Conservation (phyloP, 2,113 vertebrate genomes). For the Toxotes jaculatrix region DNA sequence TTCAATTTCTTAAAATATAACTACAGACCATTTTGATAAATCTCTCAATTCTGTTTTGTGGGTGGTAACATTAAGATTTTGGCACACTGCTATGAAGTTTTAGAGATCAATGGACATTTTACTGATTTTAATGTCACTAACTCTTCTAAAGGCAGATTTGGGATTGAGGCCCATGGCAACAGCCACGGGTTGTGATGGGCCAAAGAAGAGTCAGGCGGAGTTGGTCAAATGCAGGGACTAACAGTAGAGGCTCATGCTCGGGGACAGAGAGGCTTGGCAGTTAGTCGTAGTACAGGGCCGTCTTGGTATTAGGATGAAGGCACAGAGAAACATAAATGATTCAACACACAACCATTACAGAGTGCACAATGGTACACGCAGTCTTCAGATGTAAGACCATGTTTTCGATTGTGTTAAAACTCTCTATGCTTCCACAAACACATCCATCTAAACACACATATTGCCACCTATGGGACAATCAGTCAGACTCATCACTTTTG, state of each 20-base stretch:
- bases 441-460: background rate
- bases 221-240: background rate
- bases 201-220: background rate
- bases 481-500: constrained; percentile 26
- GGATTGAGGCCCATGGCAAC: background rate
- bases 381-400: constrained; percentile 16
- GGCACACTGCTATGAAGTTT: background rate
- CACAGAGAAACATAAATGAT: constrained; percentile 50
- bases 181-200: background rate
- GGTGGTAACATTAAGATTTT: background rate
- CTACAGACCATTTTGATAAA: background rate
- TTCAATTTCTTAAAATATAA: constrained; percentile 14
- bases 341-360: constrained; percentile 43
- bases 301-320: background rate
- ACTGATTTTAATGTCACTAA: background rate
- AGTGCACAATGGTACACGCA: constrained; percentile 15
- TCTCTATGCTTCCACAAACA: background rate
- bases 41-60: background rate
- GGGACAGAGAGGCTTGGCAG: constrained; percentile 5
- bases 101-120: constrained; percentile 9
- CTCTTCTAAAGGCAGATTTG: background rate
- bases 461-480: constrained; percentile 7
- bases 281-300: background rate
- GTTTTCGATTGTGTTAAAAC: constrained; percentile 24
- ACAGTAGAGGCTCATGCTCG: background rate